Base-by-base conservation (phyloP, 2,113 vertebrate genomes). In the Ellobius talpinus region DNA sequence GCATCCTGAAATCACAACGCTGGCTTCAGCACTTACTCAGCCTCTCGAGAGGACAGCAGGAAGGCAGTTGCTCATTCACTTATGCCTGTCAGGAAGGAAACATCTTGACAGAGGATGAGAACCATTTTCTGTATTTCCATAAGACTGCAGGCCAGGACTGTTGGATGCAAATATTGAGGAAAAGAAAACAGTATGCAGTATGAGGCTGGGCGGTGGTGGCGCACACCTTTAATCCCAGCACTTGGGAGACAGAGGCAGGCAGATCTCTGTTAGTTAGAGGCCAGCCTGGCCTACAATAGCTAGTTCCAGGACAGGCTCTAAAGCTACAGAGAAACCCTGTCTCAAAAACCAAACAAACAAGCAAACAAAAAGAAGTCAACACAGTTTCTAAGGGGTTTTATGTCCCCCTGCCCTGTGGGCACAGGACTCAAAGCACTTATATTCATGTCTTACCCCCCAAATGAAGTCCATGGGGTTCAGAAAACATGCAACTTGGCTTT, bases 41-140 rank as follows among this genome's bases (percentile, higher is more conserved):
- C 81, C 81, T 73, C 89, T 91, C 4, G 4, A 87, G 87, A 92
- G 93, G 73, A 94, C 52, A 91, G 77, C 72, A 85, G 77, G 81
- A 68, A 68, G 70, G 55, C 55, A 91, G 93, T 95, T 33, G 39
- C 36, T 97, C 86, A 93, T 85, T 70, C 89, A 61, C 82, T 97
- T 96, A 79, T 24, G 89, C 19, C 91, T 96, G 92, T 96, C 96
- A 95, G 87, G 91, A 96, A 87, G 94, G 63, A 97, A 95, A 96
- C 42, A 66, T 81, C 55, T 95, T 92, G 84, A 12, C 86, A 95
- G 90, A 96, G 90, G 90, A 97, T 96, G n/a, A 68, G n/a, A 89
- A 72, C 63, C 86, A 17, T 87, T 96, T 87, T 0, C 5, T 94
- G 90, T 90, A 96, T 94, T 97, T 97, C 78, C 36, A 85, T 85